Evolutionary conservation across 1,140 invertebrate species (phyloP), one percentile per base, ranked within the genome.

Genomic region (Odontomachus brunneus): DNA sequence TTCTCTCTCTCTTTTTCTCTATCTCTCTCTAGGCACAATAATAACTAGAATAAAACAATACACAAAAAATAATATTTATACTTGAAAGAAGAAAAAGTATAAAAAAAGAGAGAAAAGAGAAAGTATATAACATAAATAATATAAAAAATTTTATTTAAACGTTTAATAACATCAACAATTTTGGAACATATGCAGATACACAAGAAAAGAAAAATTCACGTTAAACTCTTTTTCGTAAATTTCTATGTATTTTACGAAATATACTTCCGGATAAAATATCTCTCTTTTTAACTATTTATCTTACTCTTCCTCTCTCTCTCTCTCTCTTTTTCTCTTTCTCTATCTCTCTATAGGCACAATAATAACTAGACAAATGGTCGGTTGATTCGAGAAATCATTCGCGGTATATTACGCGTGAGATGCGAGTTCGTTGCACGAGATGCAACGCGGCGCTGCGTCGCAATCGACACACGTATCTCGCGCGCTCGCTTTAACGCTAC

Each of bases 391-490:
- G 66, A 19, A n/a, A 71, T 80, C 22, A 48, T 69, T 29, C 33
- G 51, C 75, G 33, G 53, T 80, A 48, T 48, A 71, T 80, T 80
- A 80, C 75, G 51, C 75, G 55, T 44, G 75, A 55, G 49, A 78
- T 78, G 75, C 33, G 29, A 59, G 51, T 53, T 71, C 33, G 33
- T 69, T 80, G 75, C 51, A 71, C 29, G 48, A 53, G 44, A 80
- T 57, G 75, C 75, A 69, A 55, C 65, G 75, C 49, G 49, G 63
- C 22, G 38, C 38, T 15, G 24, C 44, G n/a, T 48, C 57, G 62
- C 75, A 80, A 80, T 80, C 75, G 75, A 71, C 75, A 80, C 75
- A 49, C 75, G 75, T 78, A 78, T 69, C 75, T 78, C 63, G 49
- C 63, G 75, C 63, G 75, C 75, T 71, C 33, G 65, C 65, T 80